A percentile compares a stretch with the other conserved stretches of the same genome.
Evolutionary conservation across 2,797 vertebrate species (phyloP).

Genomic region (Muraenolepis orangiensis): DNA sequence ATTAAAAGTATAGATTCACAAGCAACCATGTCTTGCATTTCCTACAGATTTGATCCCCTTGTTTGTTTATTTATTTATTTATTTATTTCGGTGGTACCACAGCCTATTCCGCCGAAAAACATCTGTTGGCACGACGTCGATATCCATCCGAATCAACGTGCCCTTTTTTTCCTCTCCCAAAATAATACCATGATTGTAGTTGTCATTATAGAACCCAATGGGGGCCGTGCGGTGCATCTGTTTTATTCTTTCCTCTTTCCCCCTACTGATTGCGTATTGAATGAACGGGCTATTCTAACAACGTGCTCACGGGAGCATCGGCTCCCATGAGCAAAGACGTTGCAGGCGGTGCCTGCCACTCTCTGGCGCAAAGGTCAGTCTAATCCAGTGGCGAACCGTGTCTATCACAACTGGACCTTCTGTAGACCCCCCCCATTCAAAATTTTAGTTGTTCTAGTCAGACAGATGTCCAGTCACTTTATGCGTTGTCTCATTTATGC

Average conservation of each 20-base stretch:
- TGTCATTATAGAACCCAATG: background rate
- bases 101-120: background rate
- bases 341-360: slow-evolving; percentile 18
- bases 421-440: no score
- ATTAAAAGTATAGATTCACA: background rate
- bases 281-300: background rate
- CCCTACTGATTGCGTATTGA: background rate
- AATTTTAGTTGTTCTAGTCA: no score
- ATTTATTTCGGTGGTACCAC: no score
- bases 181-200: background rate
- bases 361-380: slow-evolving; percentile 54
- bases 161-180: background rate
- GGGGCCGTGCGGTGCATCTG: background rate
- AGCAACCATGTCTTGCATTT: background rate
- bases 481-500: no score
- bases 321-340: slow-evolving; percentile 18
- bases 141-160: no score
- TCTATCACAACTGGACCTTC: no score
- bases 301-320: background rate
- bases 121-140: background rate
- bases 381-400: no score
- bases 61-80: no score
- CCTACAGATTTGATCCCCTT: background rate
- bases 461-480: no score
- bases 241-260: background rate